Conservation (phyloP, 2,888 invertebrate genomes). For the Acanthococcus lagerstroemiae region DNA sequence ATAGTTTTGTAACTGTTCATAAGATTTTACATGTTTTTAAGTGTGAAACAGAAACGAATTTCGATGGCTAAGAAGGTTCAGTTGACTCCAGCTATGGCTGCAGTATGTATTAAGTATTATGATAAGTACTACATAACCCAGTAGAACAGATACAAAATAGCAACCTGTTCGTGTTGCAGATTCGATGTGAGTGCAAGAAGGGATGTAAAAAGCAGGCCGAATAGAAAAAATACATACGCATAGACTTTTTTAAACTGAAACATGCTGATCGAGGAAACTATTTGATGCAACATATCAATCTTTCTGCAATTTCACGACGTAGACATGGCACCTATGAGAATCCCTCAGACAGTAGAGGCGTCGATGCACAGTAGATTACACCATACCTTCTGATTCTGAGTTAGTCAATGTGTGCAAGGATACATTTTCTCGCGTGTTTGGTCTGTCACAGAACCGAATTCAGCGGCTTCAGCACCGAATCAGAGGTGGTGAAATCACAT, state of each 20-base stretch:
- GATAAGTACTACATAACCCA: too few relatives aligned
- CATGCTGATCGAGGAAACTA: background rate
- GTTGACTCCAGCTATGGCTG: too few relatives aligned
- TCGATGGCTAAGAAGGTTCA: too few relatives aligned
- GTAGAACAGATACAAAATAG: too few relatives aligned
- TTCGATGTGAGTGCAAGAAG: too few relatives aligned
- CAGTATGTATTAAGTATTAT: too few relatives aligned
- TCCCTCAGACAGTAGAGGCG: background rate
- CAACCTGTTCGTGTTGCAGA: too few relatives aligned
- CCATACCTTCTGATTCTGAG: background rate
- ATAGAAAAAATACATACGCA: too few relatives aligned
- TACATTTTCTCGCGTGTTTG: slow-evolving; percentile 13
- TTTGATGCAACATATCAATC: background rate
- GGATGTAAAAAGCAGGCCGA: too few relatives aligned
- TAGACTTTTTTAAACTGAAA: background rate
- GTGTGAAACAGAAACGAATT: too few relatives aligned
- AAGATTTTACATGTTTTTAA: too few relatives aligned
- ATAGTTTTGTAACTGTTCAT: too few relatives aligned
- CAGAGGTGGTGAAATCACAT: slow-evolving; percentile 2
- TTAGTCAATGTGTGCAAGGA: slow-evolving; percentile 9
- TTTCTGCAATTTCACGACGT: background rate
- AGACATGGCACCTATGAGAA: background rate
- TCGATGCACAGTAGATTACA: slow-evolving; percentile 7
- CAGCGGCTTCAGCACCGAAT: slow-evolving; percentile 2
- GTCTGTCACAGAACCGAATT: slow-evolving; percentile 1